Evolutionary conservation across 2,797 vertebrate species (phyloP).

Genomic region (Pipistrellus kuhlii): DNA sequence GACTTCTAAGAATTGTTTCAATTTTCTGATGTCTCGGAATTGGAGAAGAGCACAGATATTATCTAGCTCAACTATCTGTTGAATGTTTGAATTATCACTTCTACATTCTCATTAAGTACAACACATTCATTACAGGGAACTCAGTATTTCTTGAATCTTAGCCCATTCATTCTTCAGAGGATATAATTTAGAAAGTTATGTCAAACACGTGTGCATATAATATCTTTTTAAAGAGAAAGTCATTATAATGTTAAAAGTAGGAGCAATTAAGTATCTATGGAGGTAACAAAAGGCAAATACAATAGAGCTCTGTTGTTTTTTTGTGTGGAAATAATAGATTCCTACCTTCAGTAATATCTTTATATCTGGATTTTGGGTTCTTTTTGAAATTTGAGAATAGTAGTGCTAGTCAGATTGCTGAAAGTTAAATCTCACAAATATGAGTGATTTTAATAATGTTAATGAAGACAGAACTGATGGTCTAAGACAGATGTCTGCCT

Average conservation of each 20-base stretch:
- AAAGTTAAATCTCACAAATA: slow-evolving; percentile 43
- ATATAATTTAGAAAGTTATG: slow-evolving; percentile 31
- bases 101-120: neutral
- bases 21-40: slow-evolving; percentile 22
- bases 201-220: neutral
- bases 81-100: slow-evolving; percentile 27
- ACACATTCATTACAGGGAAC: neutral
- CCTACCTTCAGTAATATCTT: neutral
- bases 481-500: neutral
- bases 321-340: slow-evolving; percentile 51
- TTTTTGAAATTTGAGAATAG: slow-evolving; percentile 63
- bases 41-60: neutral
- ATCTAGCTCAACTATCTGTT: neutral
- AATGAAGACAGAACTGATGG: slow-evolving; percentile 30
- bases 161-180: neutral
- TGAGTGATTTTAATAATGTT: slow-evolving; percentile 22
- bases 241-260: slow-evolving; percentile 1
- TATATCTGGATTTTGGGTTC: neutral
- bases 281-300: neutral
- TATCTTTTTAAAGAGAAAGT: slow-evolving; percentile 49
- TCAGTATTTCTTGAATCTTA: slow-evolving; percentile 23
- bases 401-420: neutral
- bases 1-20: neutral
- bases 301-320: slow-evolving; percentile 28
- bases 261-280: neutral